Base-by-base conservation (phyloP, 2,888 invertebrate genomes). In the Acronicta aceris region DNA sequence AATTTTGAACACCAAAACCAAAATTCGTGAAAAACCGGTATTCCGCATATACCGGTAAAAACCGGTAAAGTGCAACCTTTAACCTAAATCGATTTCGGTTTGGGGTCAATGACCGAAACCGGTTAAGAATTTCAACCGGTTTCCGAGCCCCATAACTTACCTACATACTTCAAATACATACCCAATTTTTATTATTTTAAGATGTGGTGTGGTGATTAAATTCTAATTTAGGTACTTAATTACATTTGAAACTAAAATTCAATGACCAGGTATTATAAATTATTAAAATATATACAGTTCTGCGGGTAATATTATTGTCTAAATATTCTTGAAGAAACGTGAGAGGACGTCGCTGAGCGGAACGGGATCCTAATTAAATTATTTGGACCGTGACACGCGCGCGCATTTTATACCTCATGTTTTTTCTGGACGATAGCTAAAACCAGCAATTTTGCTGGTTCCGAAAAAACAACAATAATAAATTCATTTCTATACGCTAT, bases 281-380 rank as follows among this genome's bases (percentile, higher is more conserved):
- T 8, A 25, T 51, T 49, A 41, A 52, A 53, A 49, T 69, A 52
- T 38, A 17, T 56, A 72, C 64, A 60, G 65, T 69, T 63, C 67
- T 65, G 61, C 55, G 56, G 60, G 71, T 74, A 70, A 68, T 74
- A 50, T 51, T 47, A 48, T 58, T 71, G 48, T 71, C 72, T 84
- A 83, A 89, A 89, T 88, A 86, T 82, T 88, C 84, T 85, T 68
- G 81, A 85, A 88, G 92, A 89, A 89, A 90, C 87, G 87, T 84
- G 88, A 89, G 91, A 88, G 86, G 89, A 81, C 74, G 79, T 79
- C 82, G 63, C 85, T 15, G 78, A 86, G 87, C 89, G 89, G 90
- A 93, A 93, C 94, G 91, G 79, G 89, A 85, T 93, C 94, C 93
- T 93, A 94, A 94, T 94, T 93, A 93, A 91, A 89, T 85, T 89